Percentiles rank a stretch among this genome's conserved stretches.
phyloP scores from a whole-genome alignment of 2,113 vertebrate species.

The Sylvietta virens region DNA sequence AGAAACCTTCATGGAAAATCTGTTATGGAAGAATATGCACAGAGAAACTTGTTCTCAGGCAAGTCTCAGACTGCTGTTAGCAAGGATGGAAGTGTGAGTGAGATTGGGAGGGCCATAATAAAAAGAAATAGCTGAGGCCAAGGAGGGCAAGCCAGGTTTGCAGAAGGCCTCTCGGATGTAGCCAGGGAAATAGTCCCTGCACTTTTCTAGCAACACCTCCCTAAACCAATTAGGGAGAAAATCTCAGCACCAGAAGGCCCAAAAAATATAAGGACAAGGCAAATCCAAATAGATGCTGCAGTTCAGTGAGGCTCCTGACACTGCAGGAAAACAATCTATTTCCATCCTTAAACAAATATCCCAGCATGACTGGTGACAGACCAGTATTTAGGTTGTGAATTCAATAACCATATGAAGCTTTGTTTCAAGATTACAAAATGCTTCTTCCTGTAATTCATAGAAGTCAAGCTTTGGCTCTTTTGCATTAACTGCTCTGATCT shows the following conservation, averaged over 20 bases:
- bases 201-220: background rate
- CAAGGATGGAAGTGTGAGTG: background rate
- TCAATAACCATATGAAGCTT: background rate
- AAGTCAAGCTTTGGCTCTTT: conserved; percentile 20
- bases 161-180: background rate
- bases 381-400: background rate
- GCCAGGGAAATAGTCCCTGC: background rate
- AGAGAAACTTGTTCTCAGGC: background rate
- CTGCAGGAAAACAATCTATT: background rate
- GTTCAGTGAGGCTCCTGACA: background rate
- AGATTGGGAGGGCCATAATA: background rate
- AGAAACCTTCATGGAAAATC: background rate
- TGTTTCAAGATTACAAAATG: conserved; percentile 25
- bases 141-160: background rate
- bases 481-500: background rate
- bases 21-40: background rate
- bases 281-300: background rate
- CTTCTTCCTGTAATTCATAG: background rate
- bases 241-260: background rate
- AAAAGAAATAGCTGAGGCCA: background rate
- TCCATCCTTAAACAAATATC: background rate
- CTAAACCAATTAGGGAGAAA: background rate
- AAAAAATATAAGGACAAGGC: background rate
- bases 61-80: background rate
- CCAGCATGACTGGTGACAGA: background rate